Conservation (phyloP, 2,113 vertebrate genomes). For the Plotosus lineatus region DNA sequence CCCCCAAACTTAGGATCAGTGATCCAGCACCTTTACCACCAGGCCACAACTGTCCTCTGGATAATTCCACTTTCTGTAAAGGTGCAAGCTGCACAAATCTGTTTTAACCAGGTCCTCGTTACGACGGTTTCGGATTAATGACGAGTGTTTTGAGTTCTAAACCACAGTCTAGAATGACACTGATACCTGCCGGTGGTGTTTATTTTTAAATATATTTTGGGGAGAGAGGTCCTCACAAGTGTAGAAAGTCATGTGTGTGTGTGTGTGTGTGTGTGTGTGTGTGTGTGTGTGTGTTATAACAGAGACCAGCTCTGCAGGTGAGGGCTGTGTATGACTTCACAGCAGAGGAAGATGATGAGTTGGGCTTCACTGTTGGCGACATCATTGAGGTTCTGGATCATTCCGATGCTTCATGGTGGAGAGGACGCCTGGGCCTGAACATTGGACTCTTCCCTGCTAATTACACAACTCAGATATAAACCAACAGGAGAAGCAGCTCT, state of each 20-base stretch:
- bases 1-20: too few species aligned
- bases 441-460: constrained; percentile 90
- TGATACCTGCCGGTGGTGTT: too few species aligned
- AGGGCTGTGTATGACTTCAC: constrained; percentile 86
- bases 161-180: too few species aligned
- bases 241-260: constrained; percentile 3
- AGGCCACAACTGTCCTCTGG: too few species aligned
- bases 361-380: constrained; percentile 83
- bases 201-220: too few species aligned
- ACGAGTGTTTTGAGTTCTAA: too few species aligned
- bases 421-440: constrained; percentile 78
- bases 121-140: too few species aligned
- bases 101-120: too few species aligned
- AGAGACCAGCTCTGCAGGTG: constrained; percentile 69
- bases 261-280: constrained; percentile 21
- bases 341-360: constrained; percentile 84
- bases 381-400: constrained; percentile 87
- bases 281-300: constrained; percentile 13
- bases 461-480: constrained; percentile 77
- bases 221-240: too few species aligned
- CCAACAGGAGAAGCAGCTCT: neutral
- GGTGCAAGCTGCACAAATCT: too few species aligned
- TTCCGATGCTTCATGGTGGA: constrained; percentile 88
- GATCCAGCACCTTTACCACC: too few species aligned
- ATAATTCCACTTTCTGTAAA: too few species aligned